Evolutionary conservation across 2,888 invertebrate species (phyloP).

Genomic region (Ochropleura plecta): DNA sequence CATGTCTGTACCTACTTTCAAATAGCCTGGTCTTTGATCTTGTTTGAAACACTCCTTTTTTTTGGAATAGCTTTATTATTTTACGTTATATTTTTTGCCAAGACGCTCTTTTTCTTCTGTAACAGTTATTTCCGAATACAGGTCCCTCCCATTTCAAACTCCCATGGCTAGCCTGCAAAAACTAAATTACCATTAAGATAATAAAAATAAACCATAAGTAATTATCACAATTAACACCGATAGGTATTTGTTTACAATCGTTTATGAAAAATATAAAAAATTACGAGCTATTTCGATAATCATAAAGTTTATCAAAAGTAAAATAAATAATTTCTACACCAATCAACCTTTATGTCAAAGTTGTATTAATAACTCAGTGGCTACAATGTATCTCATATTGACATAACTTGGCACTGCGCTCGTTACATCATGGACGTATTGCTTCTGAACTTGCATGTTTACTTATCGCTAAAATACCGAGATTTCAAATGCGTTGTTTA

Average conservation of each 20-base stretch:
- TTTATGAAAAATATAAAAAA: conserved; percentile 15
- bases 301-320: conserved; percentile 23
- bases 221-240: conserved; percentile 3
- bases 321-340: conserved; percentile 18
- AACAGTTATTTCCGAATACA: neutral
- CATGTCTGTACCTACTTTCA: neutral
- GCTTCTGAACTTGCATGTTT: neutral
- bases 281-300: neutral
- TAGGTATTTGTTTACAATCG: conserved; percentile 12
- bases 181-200: neutral
- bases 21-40: neutral
- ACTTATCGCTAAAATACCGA: conserved; percentile 1
- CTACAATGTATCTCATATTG: conserved; percentile 31
- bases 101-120: neutral
- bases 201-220: neutral
- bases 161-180: neutral
- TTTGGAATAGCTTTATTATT: neutral
- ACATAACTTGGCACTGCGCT: conserved; percentile 44
- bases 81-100: neutral
- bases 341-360: conserved; percentile 15
- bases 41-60: neutral
- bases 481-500: neutral
- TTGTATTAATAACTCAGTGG: conserved; percentile 24
- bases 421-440: neutral
- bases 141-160: neutral